Conservation (phyloP, 37 sponge, comb jelly and placozoan genomes). For the Ephydatia muelleri region DNA sequence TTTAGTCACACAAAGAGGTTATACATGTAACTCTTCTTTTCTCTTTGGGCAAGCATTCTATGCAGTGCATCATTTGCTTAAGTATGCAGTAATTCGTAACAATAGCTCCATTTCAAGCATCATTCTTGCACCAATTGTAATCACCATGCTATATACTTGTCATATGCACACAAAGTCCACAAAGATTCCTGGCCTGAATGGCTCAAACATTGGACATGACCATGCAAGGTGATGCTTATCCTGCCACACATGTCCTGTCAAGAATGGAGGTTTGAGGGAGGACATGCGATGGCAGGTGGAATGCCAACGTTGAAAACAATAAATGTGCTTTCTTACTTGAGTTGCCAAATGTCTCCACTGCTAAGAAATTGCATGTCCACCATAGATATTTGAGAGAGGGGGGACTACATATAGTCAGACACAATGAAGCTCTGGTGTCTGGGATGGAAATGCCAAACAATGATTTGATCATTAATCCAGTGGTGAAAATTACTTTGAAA, state of each 20-base stretch:
- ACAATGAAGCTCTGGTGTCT: background rate
- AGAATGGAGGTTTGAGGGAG: too few relatives aligned
- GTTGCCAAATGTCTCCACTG: background rate
- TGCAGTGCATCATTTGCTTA: background rate
- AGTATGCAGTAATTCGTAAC: background rate
- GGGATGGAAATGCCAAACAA: background rate
- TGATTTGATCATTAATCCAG: background rate
- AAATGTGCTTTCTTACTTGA: too few relatives aligned
- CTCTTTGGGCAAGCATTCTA: slow-evolving; percentile 1
- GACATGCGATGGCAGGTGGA: too few relatives aligned
- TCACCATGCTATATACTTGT: background rate
- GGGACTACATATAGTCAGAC: background rate
- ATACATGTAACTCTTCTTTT: slow-evolving; percentile 1
- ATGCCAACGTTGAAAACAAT: too few relatives aligned
- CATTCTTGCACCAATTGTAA: too few relatives aligned
- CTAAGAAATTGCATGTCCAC: background rate
- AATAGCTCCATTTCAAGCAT: background rate
- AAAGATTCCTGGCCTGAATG: slow-evolving; percentile 1
- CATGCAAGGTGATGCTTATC: background rate
- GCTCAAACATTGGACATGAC: slow-evolving; percentile 1
- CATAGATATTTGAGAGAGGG: slow-evolving; percentile 1
- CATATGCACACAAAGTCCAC: slow-evolving; percentile 1
- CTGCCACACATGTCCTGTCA: too few relatives aligned
- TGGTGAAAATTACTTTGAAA: background rate
- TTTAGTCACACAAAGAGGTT: background rate